Conservation (phyloP, 2,888 invertebrate species). For the Xestoiulus laeticollis region DNA sequence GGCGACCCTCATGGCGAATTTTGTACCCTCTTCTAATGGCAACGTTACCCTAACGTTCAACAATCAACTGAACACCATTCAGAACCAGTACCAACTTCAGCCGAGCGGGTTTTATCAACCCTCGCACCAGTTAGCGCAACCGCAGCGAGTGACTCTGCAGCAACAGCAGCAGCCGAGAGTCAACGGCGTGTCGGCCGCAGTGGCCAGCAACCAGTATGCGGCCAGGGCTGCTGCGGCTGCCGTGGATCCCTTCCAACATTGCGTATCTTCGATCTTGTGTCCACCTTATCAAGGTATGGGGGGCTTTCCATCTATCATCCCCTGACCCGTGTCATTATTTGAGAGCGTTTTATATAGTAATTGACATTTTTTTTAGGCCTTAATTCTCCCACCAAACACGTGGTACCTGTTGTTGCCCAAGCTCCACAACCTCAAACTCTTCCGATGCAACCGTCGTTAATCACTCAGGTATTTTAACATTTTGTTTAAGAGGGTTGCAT, state of each 20-base stretch:
- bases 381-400: slow-evolving; percentile 76
- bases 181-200: slow-evolving; percentile 68
- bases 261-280: slow-evolving; percentile 93
- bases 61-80: slow-evolving; percentile 71
- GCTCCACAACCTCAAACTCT: slow-evolving; percentile 73
- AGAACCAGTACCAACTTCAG: slow-evolving; percentile 78
- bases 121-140: slow-evolving; percentile 60
- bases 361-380: slow-evolving; percentile 63
- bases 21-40: slow-evolving; percentile 79
- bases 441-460: slow-evolving; percentile 81
- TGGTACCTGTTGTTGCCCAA: slow-evolving; percentile 69
- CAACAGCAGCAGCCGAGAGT: slow-evolving; percentile 57
- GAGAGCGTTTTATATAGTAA: no score
- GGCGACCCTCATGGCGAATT: slow-evolving; percentile 73
- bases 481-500: neutral
- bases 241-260: slow-evolving; percentile 82
- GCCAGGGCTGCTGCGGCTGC: slow-evolving; percentile 59
- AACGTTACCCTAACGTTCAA: slow-evolving; percentile 91
- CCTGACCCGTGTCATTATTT: no score
- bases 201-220: slow-evolving; percentile 62
- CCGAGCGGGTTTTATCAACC: slow-evolving; percentile 64
- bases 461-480: slow-evolving; percentile 73
- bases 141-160: slow-evolving; percentile 57
- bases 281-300: slow-evolving; percentile 79
- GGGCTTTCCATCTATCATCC: no score